Conservation (phyloP, 2,113 vertebrate genomes). For the Mohoua ochrocephala region DNA sequence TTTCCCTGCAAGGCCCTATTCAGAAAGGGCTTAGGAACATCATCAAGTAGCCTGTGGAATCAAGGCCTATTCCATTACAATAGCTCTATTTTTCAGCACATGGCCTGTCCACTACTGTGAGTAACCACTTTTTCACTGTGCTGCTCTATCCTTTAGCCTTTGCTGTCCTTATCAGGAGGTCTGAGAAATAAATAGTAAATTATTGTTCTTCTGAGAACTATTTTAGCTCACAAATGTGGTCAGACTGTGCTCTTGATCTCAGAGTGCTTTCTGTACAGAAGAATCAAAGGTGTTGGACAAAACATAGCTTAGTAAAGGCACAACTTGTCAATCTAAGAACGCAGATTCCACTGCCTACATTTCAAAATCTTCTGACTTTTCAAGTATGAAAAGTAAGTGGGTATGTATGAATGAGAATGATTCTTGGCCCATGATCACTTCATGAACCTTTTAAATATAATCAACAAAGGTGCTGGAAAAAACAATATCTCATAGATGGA, state of each 20-base stretch:
- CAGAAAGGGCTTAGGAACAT: not conserved
- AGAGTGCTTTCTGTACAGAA: not conserved
- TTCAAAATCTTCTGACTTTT: not conserved
- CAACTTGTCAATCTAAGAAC: not conserved
- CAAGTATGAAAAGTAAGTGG: not conserved
- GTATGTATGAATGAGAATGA: not conserved
- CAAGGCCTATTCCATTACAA: not conserved
- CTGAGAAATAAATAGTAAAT: not conserved
- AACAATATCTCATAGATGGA: not conserved
- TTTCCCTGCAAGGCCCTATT: not conserved
- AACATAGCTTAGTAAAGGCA: not conserved
- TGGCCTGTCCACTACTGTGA: not conserved
- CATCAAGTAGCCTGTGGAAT: not conserved
- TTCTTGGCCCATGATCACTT: not conserved
- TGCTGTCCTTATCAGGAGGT: not conserved
- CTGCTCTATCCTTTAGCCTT: not conserved
- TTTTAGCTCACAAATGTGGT: not conserved
- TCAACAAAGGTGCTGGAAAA: not conserved
- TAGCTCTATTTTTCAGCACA: not conserved
- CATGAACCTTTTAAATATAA: not conserved
- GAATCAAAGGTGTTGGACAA: not conserved
- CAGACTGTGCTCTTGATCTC: not conserved
- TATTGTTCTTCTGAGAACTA: not conserved
- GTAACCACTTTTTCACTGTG: not conserved
- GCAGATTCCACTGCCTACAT: not conserved